Conservation (phyloP, 2,888 invertebrate species). For the Adelognathus sp. region DNA sequence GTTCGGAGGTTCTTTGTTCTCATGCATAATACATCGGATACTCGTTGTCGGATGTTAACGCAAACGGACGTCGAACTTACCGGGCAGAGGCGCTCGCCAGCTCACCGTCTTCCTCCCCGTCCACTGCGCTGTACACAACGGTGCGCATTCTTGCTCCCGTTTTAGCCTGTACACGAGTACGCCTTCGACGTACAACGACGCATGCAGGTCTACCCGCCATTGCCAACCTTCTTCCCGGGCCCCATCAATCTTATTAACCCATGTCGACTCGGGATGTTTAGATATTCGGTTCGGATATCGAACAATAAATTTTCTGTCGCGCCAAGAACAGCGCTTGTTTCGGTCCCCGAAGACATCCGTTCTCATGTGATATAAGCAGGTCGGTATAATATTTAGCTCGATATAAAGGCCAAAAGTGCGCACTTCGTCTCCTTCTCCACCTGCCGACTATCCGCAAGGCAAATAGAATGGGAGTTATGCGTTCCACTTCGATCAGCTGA, state of each 20-base stretch:
- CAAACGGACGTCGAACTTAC: slow-evolving; percentile 70
- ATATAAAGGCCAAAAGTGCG: neutral
- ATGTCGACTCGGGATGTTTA: neutral
- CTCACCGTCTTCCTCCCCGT: slow-evolving; percentile 9
- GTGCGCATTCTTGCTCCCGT: slow-evolving; percentile 1
- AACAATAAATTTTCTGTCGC: slow-evolving; percentile 33
- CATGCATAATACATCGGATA: slow-evolving; percentile 74
- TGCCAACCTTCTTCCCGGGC: neutral
- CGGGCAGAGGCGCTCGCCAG: slow-evolving; percentile 36
- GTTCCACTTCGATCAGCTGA: too few relatives aligned
- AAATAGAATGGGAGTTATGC: too few relatives aligned
- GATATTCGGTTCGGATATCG: slow-evolving; percentile 36
- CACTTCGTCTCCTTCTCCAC: too few relatives aligned
- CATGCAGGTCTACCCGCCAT: neutral
- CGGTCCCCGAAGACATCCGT: neutral
- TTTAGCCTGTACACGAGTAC: neutral
- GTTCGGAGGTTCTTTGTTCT: slow-evolving; percentile 68
- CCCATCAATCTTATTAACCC: slow-evolving; percentile 45
- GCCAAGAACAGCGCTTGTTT: neutral
- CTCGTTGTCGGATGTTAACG: slow-evolving; percentile 70
- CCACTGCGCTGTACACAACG: neutral
- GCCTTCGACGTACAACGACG: neutral
- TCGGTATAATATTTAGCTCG: too few relatives aligned
- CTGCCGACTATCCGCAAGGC: too few relatives aligned
- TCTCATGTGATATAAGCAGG: neutral